These are phyloP conservation scores for Aplidium turbinatum DNA, from an alignment of 23 tunicate species.

Conservation along the genomic window DNA sequence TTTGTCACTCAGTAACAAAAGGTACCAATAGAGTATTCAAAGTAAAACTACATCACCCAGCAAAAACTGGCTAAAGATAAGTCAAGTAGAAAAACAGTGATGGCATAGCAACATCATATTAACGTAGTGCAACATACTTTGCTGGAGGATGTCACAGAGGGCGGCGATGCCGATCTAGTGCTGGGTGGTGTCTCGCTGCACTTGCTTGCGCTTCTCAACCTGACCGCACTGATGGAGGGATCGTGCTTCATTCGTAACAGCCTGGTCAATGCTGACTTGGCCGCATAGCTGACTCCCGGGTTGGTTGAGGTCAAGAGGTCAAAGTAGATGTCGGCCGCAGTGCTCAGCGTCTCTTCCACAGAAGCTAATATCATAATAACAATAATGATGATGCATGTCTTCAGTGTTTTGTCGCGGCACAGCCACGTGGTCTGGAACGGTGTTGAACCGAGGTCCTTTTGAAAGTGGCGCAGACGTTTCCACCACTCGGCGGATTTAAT, in stretches of 20 bases:
- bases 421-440: no score
- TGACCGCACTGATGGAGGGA: background rate
- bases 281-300: slow-evolving; percentile 66
- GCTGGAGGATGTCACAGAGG: slow-evolving; percentile 35
- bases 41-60: no score
- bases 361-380: slow-evolving; percentile 29
- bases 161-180: slow-evolving; percentile 85
- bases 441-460: no score
- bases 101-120: no score
- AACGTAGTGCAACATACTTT: no score
- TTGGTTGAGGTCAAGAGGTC: slow-evolving; percentile 57
- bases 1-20: no score
- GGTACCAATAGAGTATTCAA: no score
- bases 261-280: slow-evolving; percentile 71
- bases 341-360: slow-evolving; percentile 34
- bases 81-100: no score
- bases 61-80: no score
- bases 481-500: no score
- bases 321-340: slow-evolving; percentile 60
- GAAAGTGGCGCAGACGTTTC: no score
- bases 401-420: no score
- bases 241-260: slow-evolving; percentile 34
- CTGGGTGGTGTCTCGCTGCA: slow-evolving; percentile 85
- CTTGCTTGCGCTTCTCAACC: slow-evolving; percentile 50
- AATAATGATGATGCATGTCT: background rate